These are phyloP conservation scores for Sus cebifrons DNA, from an alignment of 2,797 vertebrate species.

Conservation along the genomic window DNA sequence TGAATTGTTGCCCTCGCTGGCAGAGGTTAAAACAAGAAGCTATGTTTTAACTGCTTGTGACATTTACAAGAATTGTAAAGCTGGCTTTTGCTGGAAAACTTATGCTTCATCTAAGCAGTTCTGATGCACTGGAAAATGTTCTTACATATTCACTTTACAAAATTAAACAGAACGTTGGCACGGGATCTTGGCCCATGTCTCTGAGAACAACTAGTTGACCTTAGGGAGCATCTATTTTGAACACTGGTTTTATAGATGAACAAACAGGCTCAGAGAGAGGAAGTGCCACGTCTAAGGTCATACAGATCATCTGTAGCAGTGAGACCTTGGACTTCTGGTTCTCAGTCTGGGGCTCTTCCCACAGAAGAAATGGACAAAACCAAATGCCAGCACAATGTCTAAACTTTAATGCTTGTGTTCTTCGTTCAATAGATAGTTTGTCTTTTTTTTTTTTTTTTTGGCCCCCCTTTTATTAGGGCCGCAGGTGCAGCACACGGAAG, in stretches of 20 bases:
- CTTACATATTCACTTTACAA: constrained; percentile 63
- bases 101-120: constrained; percentile 78
- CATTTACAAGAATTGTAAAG: constrained; percentile 84
- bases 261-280: constrained; percentile 10
- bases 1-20: constrained; percentile 67
- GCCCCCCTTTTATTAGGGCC: too few relatives aligned
- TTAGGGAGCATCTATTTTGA: background rate
- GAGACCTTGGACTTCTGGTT: background rate
- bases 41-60: constrained; percentile 74
- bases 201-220: constrained; percentile 64
- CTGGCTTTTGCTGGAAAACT: constrained; percentile 75
- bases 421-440: constrained; percentile 56
- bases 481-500: too few relatives aligned
- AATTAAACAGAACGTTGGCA: constrained; percentile 74
- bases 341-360: background rate
- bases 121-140: constrained; percentile 73
- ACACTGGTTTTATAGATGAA: background rate
- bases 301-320: background rate
- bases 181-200: constrained; percentile 49
- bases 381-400: constrained; percentile 41
- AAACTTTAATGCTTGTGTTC: constrained; percentile 3
- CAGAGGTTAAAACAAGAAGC: constrained; percentile 81
- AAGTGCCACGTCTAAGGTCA: background rate
- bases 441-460: background rate
- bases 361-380: constrained; percentile 6